Conservation (phyloP, 2,113 vertebrate species). For the Hystrix brachyura region DNA sequence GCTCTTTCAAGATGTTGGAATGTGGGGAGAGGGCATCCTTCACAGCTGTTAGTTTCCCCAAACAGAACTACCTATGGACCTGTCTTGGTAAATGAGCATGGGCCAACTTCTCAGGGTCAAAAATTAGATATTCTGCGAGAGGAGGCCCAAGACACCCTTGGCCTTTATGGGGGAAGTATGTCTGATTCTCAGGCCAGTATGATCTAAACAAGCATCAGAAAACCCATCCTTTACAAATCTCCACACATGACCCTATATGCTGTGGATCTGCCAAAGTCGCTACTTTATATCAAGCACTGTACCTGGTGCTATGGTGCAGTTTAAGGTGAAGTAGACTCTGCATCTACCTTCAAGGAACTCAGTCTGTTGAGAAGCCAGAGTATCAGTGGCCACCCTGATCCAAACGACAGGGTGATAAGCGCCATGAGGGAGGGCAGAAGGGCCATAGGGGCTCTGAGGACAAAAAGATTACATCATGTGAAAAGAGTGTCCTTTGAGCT, state of each 20-base stretch:
- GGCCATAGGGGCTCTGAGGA: not conserved
- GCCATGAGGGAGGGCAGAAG: not conserved
- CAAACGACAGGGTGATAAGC: not conserved
- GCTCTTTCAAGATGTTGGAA: not conserved
- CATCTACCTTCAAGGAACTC: not conserved
- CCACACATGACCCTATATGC: not conserved
- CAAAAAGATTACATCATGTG: not conserved
- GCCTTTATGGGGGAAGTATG: not conserved
- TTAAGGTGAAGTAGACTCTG: not conserved
- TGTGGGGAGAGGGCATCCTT: not conserved
- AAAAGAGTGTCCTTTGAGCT: not conserved
- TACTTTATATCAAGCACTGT: not conserved
- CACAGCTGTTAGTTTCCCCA: not conserved
- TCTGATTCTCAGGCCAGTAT: not conserved
- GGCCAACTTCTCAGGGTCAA: not conserved
- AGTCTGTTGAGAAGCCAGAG: not conserved
- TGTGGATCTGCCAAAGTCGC: not conserved
- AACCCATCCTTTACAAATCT: not conserved
- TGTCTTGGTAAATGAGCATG: not conserved
- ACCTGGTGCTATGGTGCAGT: not conserved
- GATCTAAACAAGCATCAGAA: not conserved
- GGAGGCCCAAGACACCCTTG: no score
- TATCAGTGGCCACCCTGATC: not conserved
- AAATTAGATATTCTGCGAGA: not conserved
- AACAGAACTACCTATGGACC: not conserved